Evolutionary conservation across 2,888 invertebrate genomes (phyloP).

Genomic region (Cosmorhoe ocellata): DNA sequence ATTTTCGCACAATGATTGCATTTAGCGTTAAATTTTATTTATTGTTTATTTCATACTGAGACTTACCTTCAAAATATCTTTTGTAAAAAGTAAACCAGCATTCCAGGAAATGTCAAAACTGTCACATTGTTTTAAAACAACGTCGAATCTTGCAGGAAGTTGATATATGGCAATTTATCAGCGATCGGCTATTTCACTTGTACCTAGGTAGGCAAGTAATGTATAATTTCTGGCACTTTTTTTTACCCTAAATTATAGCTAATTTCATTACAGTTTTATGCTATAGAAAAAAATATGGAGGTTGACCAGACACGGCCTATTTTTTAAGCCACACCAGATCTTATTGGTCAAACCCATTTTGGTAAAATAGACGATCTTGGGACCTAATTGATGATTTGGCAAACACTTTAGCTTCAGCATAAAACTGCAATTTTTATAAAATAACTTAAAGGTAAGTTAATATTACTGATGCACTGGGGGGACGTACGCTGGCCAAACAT

Average conservation of each 20-base stretch:
- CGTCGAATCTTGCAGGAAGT: not conserved
- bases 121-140: not conserved
- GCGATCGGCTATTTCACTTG: conserved; percentile 17
- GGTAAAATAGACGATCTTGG: no score
- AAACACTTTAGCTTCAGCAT: conserved; percentile 5
- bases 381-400: no score
- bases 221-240: conserved; percentile 68
- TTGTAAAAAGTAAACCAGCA: no score
- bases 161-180: conserved; percentile 1
- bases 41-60: no score
- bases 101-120: not conserved
- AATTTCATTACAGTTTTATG: conserved; percentile 59
- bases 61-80: no score
- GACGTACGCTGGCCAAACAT: conserved; percentile 69
- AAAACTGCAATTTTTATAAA: conserved; percentile 16
- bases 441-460: conserved; percentile 25
- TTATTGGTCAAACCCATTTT: no score
- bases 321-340: no score
- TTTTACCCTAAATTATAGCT: conserved; percentile 56
- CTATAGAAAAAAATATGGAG: conserved; percentile 3
- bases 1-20: not conserved
- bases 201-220: not conserved
- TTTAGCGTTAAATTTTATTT: not conserved
- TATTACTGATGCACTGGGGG: conserved; percentile 56
- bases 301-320: no score